Conservation (phyloP, 1,140 invertebrate genomes). For the Portunus trituberculatus region DNA sequence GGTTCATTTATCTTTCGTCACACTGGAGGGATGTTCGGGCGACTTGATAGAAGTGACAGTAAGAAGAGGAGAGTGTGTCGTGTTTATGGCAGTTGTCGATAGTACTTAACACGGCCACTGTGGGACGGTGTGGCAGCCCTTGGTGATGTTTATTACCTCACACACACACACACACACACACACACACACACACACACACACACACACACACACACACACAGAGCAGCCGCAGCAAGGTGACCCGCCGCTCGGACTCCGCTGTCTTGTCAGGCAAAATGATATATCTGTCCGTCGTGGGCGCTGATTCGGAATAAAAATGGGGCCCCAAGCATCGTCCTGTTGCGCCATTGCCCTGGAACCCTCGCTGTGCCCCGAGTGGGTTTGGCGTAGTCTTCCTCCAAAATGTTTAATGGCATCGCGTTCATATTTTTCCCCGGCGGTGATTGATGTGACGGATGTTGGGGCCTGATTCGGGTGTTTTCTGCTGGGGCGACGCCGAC, state of each 20-base stretch:
- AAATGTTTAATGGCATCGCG: background rate
- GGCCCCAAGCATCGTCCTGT: conserved; percentile 16
- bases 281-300: conserved; percentile 17
- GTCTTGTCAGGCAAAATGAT: conserved; percentile 13
- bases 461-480: background rate
- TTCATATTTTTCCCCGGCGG: background rate
- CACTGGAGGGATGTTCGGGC: too few species aligned
- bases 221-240: background rate
- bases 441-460: conserved; percentile 22
- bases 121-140: background rate
- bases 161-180: background rate
- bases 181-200: conserved; percentile 20
- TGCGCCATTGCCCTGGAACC: background rate
- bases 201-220: conserved; percentile 20
- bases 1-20: too few species aligned
- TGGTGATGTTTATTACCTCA: background rate
- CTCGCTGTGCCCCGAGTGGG: background rate
- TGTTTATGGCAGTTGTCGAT: background rate
- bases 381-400: background rate
- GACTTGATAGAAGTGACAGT: background rate
- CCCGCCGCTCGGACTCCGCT: background rate
- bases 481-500: background rate
- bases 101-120: background rate
- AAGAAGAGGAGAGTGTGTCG: background rate
- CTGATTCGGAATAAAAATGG: conserved; percentile 28